Evolutionary conservation across 2,113 vertebrate species (phyloP).

Genomic region (Pristiophorus japonicus): DNA sequence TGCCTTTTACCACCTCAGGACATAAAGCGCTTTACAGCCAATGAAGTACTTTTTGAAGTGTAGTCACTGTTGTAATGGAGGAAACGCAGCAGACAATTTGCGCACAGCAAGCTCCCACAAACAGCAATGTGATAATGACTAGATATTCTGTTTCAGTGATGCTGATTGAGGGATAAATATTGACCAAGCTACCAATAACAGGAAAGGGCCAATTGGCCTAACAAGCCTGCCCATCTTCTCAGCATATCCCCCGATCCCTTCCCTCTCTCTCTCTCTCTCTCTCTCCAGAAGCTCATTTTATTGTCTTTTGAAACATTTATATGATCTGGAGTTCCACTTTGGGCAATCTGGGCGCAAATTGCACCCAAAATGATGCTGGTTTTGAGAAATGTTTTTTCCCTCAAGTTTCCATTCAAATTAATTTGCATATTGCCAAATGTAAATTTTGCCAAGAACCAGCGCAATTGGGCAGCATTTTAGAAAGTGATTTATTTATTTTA

Average conservation of each 20-base stretch:
- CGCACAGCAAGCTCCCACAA: background rate
- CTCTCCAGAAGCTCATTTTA: background rate
- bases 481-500: background rate
- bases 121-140: background rate
- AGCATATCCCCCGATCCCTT: background rate
- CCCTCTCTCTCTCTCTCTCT: background rate
- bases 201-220: background rate
- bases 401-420: background rate
- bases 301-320: background rate
- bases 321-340: background rate
- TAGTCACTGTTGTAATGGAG: background rate
- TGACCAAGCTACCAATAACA: background rate
- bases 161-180: background rate
- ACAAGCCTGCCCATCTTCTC: background rate
- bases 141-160: background rate
- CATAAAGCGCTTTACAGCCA: background rate
- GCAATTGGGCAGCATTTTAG: background rate
- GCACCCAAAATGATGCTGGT: too few relatives aligned
- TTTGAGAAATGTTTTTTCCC: background rate
- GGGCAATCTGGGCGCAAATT: background rate
- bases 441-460: too few relatives aligned
- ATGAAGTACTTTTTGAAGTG: background rate
- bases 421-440: background rate
- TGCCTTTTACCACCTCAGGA: background rate
- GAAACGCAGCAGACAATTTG: background rate